Base-by-base conservation (phyloP, 2,888 invertebrate species). In the Gari tellinella region DNA sequence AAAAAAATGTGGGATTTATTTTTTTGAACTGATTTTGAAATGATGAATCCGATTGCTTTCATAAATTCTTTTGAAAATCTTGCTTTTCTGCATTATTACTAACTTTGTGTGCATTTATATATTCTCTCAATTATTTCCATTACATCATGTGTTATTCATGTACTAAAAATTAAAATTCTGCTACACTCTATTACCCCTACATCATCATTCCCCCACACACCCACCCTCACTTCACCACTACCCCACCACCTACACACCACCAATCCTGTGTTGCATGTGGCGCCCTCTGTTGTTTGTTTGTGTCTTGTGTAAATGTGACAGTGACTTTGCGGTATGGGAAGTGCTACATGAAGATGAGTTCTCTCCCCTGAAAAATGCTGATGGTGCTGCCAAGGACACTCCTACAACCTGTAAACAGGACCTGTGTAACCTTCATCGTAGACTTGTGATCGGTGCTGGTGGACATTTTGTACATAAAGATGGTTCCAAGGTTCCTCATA, bases 291-390 rank as follows among this genome's bases (percentile, higher is more conserved):
- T 51, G 61, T 49, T 61, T 61, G 62, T 62, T 62, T 52, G 52
- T 53, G 52, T 52, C 45, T 81, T 72, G 80, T 81, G 78, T 81
- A 80, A 87, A 86, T 86, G 86, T 80, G 86, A 87, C 88, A 90
- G 90, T 81, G 87, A 86, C 61, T 90, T 99, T 89, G 97, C 96
- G 14, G 97, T 97, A 7, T 96, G 98, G 95, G 92, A 92, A 70
- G 98, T 99, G 93, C 96, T 95, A 0, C 94, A 99, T 51, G 95
- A 96, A 82, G 96, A 96, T 72, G 99, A 99, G 91, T 99, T 99
- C 91, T 97, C 99, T 84, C 98, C 99, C 0, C 92, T 99, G 80
- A 99, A 99, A 91, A 99, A 99, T 92, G 94, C 96, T 0, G 96
- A 99, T 90, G 93, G 94, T 0, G 96, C 94, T 0, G 96, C 95